phyloP scores from a whole-genome alignment of 2,888 invertebrate species.

The Athalia circularis region DNA sequence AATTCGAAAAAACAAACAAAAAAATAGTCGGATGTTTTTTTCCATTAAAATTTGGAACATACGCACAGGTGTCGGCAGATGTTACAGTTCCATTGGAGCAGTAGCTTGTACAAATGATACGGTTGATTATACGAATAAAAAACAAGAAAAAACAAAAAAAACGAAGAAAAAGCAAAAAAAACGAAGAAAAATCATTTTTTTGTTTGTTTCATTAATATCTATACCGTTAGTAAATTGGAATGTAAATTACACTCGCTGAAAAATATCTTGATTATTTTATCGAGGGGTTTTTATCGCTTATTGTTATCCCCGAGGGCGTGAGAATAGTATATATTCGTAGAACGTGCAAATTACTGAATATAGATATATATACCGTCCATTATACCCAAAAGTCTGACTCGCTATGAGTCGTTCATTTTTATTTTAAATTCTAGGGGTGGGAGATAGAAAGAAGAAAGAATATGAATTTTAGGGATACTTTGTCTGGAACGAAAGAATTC shows the following conservation, averaged over 20 bases:
- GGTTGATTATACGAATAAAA: constrained; percentile 24
- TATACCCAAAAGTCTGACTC: too few species aligned
- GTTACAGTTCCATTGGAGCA: not conserved
- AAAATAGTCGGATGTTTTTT: not conserved
- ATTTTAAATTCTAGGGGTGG: not conserved
- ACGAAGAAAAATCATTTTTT: not conserved
- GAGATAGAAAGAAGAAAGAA: not conserved
- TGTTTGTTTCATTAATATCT: constrained; percentile 17
- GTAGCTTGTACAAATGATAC: not conserved
- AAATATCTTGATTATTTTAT: constrained; percentile 39
- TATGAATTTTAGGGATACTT: not conserved
- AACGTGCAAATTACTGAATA: not conserved
- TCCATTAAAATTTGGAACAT: not conserved
- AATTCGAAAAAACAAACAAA: constrained; percentile 1
- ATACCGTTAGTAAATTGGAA: constrained; percentile 25
- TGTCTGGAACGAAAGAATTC: not conserved
- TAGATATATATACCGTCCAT: too few species aligned
- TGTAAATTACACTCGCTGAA: constrained; percentile 9
- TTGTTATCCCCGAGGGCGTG: not conserved
- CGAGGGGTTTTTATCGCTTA: not conserved
- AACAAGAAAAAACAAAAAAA: too few species aligned
- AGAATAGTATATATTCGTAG: not conserved
- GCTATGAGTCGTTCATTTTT: not conserved
- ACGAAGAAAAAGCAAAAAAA: too few species aligned
- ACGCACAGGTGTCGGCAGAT: constrained; percentile 20